These are phyloP conservation scores for Batillaria attramentaria DNA, from an alignment of 1,140 invertebrate species.

Conservation along the genomic window DNA sequence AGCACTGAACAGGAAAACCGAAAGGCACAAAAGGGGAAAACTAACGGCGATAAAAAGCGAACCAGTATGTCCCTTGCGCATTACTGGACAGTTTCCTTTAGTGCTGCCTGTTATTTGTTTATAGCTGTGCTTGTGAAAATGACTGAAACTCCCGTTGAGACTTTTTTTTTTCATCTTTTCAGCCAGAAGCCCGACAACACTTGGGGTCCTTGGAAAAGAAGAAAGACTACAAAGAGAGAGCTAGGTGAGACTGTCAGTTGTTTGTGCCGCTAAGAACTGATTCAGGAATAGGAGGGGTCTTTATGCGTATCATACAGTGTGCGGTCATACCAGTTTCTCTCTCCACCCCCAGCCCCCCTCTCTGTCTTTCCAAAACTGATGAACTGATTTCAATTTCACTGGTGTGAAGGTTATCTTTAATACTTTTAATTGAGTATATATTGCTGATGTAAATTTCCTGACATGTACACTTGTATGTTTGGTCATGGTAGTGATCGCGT, in stretches of 20 bases:
- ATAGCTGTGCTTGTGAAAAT: not conserved
- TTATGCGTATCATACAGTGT: too few species aligned
- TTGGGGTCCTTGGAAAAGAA: conserved; percentile 95
- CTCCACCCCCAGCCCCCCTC: too few species aligned
- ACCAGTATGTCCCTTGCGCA: not conserved
- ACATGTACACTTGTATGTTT: too few species aligned
- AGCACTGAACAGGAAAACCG: not conserved
- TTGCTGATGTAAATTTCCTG: too few species aligned
- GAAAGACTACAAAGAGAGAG: conserved; percentile 92
- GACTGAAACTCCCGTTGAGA: not conserved
- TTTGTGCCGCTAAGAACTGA: too few species aligned
- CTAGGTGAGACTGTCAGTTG: too few species aligned
- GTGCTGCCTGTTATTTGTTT: not conserved
- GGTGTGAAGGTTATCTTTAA: not conserved
- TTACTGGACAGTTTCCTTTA: not conserved
- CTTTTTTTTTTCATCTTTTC: conserved; percentile 72
- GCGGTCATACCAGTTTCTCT: too few species aligned
- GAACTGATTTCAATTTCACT: not conserved
- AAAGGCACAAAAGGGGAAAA: not conserved
- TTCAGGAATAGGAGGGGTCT: too few species aligned
- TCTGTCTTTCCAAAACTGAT: conserved; percentile 23
- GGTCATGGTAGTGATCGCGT: too few species aligned
- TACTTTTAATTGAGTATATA: too few species aligned
- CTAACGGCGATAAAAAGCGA: not conserved
- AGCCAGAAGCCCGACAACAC: conserved; percentile 85